Evolutionary conservation across 2,888 invertebrate species (phyloP), one percentile per base, ranked within the genome.

Genomic region (Catocala fraxini): DNA sequence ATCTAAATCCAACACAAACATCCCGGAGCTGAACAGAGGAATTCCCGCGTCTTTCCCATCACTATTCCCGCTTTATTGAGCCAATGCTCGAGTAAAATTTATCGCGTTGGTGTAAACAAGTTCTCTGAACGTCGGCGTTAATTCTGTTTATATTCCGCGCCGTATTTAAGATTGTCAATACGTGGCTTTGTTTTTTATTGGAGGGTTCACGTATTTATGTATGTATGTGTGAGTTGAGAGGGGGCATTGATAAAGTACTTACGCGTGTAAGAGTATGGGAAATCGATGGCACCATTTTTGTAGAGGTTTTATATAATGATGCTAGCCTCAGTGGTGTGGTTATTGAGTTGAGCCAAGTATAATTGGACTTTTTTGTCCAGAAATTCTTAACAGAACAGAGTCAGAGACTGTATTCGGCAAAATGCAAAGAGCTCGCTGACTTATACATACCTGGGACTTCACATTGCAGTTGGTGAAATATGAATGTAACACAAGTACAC

Each of bases 21-120:
- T 68, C 62, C 66, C 68, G 68, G 60, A 43, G 49, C 25, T 34
- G 0, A 42, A 42, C n/a, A 10, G 2, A n/a, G n/a, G 10, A 42
- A 42, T 42, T 42, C 11, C n/a, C 42, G 5, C 42, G n/a, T 10
- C 10, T 42, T 60, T 55, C 59, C 59, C 77, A 63, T 54, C 72
- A 68, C 75, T 74, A 70, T 62, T 56, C 64, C 46, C 63, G 35
- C 55, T 75, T 75, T 75, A 77, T 72, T 68, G 75, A 60, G 67
- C 64, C 71, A 71, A 74, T 73, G 68, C 59, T 71, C 62, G 56
- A 64, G 68, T 65, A 56, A 70, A 75, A 75, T 80, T 70, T 78
- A 78, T 74, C 65, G 72, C 65, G 51, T 72, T 70, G 65, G 55
- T 67, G 75, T 75, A 75, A 74, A 74, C 75, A 78, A 79, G 75